Percentiles rank a stretch among this genome's conserved stretches.
phyloP scores from a whole-genome alignment of 2,888 invertebrate species.

The Ectropis crepuscularia region DNA sequence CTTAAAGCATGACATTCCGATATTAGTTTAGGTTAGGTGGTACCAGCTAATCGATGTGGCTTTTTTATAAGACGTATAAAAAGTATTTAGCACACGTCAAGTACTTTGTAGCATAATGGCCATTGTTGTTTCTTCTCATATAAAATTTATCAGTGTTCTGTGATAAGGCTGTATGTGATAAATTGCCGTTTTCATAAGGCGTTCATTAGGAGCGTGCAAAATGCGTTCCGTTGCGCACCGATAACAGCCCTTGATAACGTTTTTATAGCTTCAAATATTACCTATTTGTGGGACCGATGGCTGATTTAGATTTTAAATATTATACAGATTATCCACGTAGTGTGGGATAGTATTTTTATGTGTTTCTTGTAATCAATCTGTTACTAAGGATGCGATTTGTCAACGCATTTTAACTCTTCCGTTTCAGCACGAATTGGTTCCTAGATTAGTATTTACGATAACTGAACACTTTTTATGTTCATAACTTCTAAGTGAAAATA shows the following conservation, averaged over 20 bases:
- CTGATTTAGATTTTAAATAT: constrained; percentile 56
- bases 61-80: constrained; percentile 19
- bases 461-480: too few relatives aligned
- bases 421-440: too few relatives aligned
- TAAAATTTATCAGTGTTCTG: constrained; percentile 76
- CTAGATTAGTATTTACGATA: too few relatives aligned
- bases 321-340: constrained; percentile 22
- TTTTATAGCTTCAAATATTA: constrained; percentile 82
- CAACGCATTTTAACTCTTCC: background rate
- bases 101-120: constrained; percentile 50
- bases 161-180: constrained; percentile 82
- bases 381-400: constrained; percentile 5
- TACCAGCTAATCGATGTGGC: constrained; percentile 17
- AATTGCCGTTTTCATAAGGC: constrained; percentile 84
- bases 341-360: background rate
- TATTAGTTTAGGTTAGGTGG: constrained; percentile 16
- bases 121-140: constrained; percentile 76
- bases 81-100: constrained; percentile 36
- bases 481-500: too few relatives aligned
- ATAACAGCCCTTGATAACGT: constrained; percentile 75
- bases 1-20: constrained; percentile 20
- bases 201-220: constrained; percentile 83
- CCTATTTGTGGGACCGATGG: constrained; percentile 73
- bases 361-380: constrained; percentile 1
- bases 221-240: constrained; percentile 81